These are phyloP conservation scores for Salmo trutta DNA, from an alignment of 2,797 vertebrate species.

Conservation along the genomic window DNA sequence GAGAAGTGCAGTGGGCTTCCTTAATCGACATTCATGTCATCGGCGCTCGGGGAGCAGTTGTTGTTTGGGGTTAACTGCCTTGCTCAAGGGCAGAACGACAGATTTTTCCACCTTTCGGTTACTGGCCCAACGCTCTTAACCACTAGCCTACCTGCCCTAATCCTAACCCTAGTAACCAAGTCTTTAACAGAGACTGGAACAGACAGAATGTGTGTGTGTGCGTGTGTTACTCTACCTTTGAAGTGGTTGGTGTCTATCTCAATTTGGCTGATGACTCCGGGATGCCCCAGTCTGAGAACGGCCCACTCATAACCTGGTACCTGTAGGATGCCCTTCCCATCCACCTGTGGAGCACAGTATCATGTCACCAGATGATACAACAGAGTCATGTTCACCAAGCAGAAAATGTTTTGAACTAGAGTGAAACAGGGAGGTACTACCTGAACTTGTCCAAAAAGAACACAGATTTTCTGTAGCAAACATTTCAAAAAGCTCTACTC, in stretches of 20 bases:
- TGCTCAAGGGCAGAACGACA: too few species aligned
- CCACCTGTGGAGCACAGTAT: constrained; percentile 58
- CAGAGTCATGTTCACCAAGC: not conserved
- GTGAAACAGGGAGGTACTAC: not conserved
- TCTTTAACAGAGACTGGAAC: not conserved
- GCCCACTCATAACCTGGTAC: constrained; percentile 82
- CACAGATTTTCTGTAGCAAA: not conserved
- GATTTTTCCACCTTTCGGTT: too few species aligned
- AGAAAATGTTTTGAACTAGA: not conserved
- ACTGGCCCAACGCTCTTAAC: too few species aligned
- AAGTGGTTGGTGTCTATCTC: constrained; percentile 86
- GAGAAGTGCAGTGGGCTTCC: too few species aligned
- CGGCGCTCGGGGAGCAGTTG: too few species aligned
- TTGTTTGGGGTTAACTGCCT: too few species aligned
- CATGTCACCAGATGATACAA: constrained; percentile 4
- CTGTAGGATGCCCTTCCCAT: constrained; percentile 74
- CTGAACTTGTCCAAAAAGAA: not conserved
- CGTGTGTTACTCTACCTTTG: constrained; percentile 73
- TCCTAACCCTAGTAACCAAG: not conserved
- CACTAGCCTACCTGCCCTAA: too few species aligned
- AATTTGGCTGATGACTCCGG: constrained; percentile 72
- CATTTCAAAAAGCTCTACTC: not conserved
- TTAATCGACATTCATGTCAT: too few species aligned
- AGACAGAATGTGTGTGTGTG: not conserved
- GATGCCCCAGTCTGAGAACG: constrained; percentile 79